phyloP scores from a whole-genome alignment of 92 coral and sea anemone species.

The Ricordea florida region DNA sequence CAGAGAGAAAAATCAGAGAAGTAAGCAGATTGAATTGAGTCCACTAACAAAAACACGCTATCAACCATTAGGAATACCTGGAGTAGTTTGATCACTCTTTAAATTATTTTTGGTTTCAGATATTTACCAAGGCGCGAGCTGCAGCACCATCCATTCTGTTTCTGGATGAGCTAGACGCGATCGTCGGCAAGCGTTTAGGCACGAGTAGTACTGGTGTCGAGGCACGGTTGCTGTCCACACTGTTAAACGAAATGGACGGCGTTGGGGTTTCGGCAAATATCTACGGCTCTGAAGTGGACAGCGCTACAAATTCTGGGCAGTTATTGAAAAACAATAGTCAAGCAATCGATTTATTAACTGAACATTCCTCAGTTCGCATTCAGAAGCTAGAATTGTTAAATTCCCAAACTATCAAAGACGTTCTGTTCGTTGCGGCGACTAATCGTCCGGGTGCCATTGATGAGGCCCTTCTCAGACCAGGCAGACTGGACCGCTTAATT shows the following conservation, averaged over 20 bases:
- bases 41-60: too few species aligned
- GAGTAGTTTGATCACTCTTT: too few species aligned
- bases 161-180: constrained; percentile 92
- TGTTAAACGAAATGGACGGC: constrained; percentile 98
- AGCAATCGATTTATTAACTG: neutral
- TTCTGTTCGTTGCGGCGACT: constrained; percentile 90
- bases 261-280: constrained; percentile 90
- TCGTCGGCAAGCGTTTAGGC: constrained; percentile 83
- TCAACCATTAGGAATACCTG: too few species aligned
- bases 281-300: constrained; percentile 51
- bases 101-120: constrained; percentile 41
- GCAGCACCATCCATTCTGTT: constrained; percentile 90
- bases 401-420: constrained; percentile 54
- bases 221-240: constrained; percentile 84
- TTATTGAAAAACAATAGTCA: neutral
- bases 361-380: neutral
- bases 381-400: neutral
- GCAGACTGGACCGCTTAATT: constrained; percentile 91
- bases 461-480: constrained; percentile 94
- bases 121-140: constrained; percentile 94
- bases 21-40: constrained; percentile 21
- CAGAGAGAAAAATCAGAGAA: constrained; percentile 88
- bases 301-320: neutral
- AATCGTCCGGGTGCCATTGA: constrained; percentile 93
- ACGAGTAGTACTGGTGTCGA: constrained; percentile 65